These are phyloP conservation scores for Caenorhabditis latens DNA, from an alignment of 1,140 invertebrate species.

Conservation along the genomic window DNA sequence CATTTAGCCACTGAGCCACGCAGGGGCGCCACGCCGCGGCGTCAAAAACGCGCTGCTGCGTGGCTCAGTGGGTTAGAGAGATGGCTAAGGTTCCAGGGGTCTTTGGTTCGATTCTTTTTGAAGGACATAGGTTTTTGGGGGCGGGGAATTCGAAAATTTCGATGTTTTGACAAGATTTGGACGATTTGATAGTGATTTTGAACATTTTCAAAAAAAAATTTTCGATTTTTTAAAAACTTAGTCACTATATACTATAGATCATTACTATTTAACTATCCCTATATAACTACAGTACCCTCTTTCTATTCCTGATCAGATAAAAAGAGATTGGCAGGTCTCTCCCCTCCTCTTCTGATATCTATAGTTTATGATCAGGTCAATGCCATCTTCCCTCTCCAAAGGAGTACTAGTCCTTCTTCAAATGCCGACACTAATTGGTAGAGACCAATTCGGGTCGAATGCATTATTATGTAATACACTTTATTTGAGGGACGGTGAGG, in stretches of 20 bases:
- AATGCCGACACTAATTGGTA: constrained; percentile 51
- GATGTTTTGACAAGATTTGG: too few relatives aligned
- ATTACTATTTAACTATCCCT: too few relatives aligned
- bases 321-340: constrained; percentile 22
- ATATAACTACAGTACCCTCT: not conserved
- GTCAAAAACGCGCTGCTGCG: not conserved
- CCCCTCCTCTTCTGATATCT: not conserved
- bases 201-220: too few relatives aligned
- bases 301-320: constrained; percentile 7
- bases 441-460: constrained; percentile 51
- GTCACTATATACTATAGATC: too few relatives aligned
- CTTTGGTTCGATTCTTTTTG: not conserved
- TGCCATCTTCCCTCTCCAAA: constrained; percentile 24
- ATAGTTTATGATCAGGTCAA: constrained; percentile 55
- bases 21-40: not conserved
- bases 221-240: too few relatives aligned
- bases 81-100: not conserved
- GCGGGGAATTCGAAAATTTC: not conserved
- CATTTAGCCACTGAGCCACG: not conserved
- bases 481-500: not conserved
- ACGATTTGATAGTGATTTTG: too few relatives aligned
- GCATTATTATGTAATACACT: constrained; percentile 56
- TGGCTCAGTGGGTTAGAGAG: not conserved
- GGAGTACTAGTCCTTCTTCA: not conserved
- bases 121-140: not conserved